Base-by-base conservation (phyloP, 2,797 vertebrate species). In the Telmatherina bonti region DNA sequence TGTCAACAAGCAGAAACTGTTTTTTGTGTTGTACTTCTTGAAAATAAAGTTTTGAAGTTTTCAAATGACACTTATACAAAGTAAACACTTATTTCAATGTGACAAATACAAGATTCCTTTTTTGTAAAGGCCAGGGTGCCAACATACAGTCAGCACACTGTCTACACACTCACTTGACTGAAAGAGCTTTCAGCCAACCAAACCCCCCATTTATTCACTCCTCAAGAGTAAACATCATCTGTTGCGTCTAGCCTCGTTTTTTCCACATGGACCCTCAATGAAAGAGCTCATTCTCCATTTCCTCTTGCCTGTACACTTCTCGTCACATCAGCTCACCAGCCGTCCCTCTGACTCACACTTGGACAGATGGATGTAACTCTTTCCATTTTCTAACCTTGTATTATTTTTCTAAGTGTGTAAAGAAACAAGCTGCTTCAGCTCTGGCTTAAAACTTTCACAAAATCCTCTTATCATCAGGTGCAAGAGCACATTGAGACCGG, bases 281-380 rank as follows among this genome's bases (percentile, higher is more conserved):
- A 93, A 93, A 92, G 90, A 83, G 73, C 88, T 81, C 91, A 85
- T 93, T 94, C 89, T 90, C 73, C 9, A 62, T 55, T 82, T 74
- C 79, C 73, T 76, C 62, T 41, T 71, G 47, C 79, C 59, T 69
- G 64, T 70, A 54, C 67, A 43, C 85, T 47, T 51, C 83, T 70
- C 67, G 27, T 78, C 78, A 71, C 85, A 78, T 75, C 71, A 58
- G 81, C 80, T 78, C 73, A 78, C 83, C 71, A 89, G 82, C 63
- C 69, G 4, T 68, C 72, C 51, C 62, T 85, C 82, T 90, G 89
- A 92, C 88, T 91, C 88, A 90, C 78, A 63, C 81, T 83, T 77
- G 55, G 80, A 79, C 72, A 67, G 65, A 86, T 11, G 54, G 27
- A 70, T 71, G 76, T 22, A 85, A 86, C 72, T 83, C 73, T 89